Base-by-base conservation (phyloP, 2,113 vertebrate species). In the Aramus guarauna region DNA sequence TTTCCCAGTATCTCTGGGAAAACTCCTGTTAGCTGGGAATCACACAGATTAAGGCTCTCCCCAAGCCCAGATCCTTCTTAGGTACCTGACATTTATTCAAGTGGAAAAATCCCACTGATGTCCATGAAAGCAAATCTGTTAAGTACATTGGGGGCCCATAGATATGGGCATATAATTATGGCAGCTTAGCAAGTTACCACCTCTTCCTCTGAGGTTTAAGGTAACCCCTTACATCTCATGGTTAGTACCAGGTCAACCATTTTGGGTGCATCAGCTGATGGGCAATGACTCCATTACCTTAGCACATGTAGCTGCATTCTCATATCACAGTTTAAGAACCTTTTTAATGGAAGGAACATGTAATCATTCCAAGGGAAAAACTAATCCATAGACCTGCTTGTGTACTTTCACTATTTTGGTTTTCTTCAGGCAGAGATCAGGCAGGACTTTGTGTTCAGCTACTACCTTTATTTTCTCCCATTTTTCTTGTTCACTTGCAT, bases 1-100 rank as follows among this genome's bases (percentile, higher is more conserved):
- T 95, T 92, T 91, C 87, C 37, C 29, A 55, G 10, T 87, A 92
- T 53, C 50, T 22, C 77, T 96, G 53, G 52, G 66, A 95, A 89
- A 68, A 85, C 37, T 72, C 52, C 72, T 89, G 52, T 87, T 95
- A 91, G 83, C 30, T 73, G 67, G 18, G 20, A 92, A 81, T 84
- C 58, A 76, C 58, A 76, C 27, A 90, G 88, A 91, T 73, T 62
- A 86, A 50, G 64, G 56, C 9, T 86, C 24, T 94, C 48, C 48
- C 36, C 16, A 60, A 68, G 45, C 11, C 78, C 58, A 64, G 56
- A 79, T 82, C 78, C 91, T 91, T 87, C 36, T 75, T 90, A 58
- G 62, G 69, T 73, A 94, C 45, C 78, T 91, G 83, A 86, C 68
- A 86, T 73, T 66, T 77, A 66, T 59, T 92, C 24, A 64, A 72